Evolutionary conservation across 2,113 vertebrate genomes (phyloP).

Genomic region (Miniopterus natalensis): DNA sequence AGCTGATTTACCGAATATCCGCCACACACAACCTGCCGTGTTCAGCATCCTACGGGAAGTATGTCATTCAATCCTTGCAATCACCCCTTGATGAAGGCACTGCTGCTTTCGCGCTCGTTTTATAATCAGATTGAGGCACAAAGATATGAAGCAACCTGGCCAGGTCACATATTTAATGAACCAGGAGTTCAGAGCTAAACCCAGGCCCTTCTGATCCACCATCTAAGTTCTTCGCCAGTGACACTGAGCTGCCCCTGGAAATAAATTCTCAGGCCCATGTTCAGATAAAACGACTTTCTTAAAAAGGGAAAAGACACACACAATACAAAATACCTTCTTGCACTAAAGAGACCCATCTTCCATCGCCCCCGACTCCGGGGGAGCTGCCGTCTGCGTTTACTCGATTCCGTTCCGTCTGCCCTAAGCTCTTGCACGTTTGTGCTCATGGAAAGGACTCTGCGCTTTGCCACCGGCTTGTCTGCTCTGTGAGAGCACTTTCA

Average conservation of each 20-base stretch:
- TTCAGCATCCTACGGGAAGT: not conserved
- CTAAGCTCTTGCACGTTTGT: not conserved
- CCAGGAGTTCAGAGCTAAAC: not conserved
- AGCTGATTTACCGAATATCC: not conserved
- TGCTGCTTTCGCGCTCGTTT: not conserved
- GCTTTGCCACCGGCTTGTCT: not conserved
- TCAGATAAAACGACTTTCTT: not conserved
- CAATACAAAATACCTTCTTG: not conserved
- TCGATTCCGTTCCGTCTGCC: slow-evolving; percentile 27
- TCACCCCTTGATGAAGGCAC: not conserved
- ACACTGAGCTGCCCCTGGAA: not conserved
- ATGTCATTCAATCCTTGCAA: not conserved
- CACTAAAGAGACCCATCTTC: not conserved
- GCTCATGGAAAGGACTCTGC: not conserved
- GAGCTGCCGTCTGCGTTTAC: not conserved
- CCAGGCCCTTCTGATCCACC: not conserved
- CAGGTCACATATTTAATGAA: not conserved
- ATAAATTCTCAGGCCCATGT: not conserved
- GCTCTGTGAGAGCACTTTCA: not conserved
- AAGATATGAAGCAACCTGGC: not conserved
- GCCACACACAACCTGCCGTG: not conserved
- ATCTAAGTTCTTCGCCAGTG: not conserved
- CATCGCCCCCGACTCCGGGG: not conserved
- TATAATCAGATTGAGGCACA: not conserved
- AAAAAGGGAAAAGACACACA: not conserved